A percentile compares a stretch with the other conserved stretches of the same genome.
Conservation (phyloP, 2,888 invertebrate genomes). For the Octonoba sinensis region DNA sequence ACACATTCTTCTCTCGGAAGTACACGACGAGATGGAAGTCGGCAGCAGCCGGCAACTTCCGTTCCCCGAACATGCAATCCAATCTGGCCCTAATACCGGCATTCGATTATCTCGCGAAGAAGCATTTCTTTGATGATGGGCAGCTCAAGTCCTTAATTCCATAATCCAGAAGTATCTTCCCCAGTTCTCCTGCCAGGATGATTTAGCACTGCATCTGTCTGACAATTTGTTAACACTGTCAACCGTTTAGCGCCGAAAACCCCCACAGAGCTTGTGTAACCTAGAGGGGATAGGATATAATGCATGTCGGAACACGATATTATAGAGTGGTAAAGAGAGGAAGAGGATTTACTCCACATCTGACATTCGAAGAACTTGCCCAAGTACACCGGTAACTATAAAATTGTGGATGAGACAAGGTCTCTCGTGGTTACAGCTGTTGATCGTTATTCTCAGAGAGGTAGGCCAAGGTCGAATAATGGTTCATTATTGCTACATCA, state of each 20-base stretch:
- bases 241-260: constrained; percentile 16
- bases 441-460: constrained; percentile 22
- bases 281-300: not conserved
- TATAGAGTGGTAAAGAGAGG: constrained; percentile 2
- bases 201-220: constrained; percentile 49
- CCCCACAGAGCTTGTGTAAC: not conserved
- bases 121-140: not conserved
- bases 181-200: constrained; percentile 40
- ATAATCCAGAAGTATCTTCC: constrained; percentile 2
- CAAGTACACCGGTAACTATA: not conserved
- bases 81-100: not conserved
- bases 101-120: not conserved
- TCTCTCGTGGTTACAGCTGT: constrained; percentile 31
- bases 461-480: not conserved
- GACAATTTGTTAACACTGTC: constrained; percentile 57
- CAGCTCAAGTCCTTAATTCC: not conserved
- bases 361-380: constrained; percentile 37
- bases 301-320: not conserved
- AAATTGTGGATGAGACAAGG: not conserved
- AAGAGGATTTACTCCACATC: not conserved
- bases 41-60: no score
- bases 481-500: not conserved
- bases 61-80: no score
- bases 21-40: no score
- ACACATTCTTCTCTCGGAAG: no score